Evolutionary conservation across 2,888 invertebrate species (phyloP).

Genomic region (Zygaena filipendulae): DNA sequence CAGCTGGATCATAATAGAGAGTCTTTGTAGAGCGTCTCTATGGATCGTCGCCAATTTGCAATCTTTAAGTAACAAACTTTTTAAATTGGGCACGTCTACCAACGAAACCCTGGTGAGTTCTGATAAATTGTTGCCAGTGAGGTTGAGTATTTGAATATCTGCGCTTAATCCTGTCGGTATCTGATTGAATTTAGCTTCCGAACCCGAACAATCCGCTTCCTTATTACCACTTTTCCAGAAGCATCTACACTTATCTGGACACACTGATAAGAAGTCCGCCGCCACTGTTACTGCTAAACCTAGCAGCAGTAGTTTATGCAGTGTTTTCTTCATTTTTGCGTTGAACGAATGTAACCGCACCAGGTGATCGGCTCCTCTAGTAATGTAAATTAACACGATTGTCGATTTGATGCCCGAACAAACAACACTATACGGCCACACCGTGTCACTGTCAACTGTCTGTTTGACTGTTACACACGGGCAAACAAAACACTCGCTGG

Average conservation of each 20-base stretch:
- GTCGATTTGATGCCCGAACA: too few species aligned
- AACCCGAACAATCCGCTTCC: constrained; percentile 81
- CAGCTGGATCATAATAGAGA: constrained; percentile 83
- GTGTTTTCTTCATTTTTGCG: constrained; percentile 36
- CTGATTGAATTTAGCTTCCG: constrained; percentile 70
- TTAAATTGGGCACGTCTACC: constrained; percentile 77
- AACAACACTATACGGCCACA: too few species aligned
- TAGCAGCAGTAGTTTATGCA: constrained; percentile 30
- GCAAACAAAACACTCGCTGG: too few species aligned
- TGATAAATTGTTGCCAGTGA: constrained; percentile 76
- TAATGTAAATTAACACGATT: too few species aligned
- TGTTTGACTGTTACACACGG: too few species aligned
- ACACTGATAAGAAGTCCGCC: constrained; percentile 68
- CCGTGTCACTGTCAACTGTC: too few species aligned
- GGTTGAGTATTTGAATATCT: constrained; percentile 77
- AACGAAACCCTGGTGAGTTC: constrained; percentile 77
- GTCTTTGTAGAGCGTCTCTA: constrained; percentile 78
- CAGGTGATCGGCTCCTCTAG: too few species aligned
- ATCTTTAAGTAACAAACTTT: constrained; percentile 80
- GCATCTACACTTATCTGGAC: constrained; percentile 79
- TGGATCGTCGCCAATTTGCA: constrained; percentile 79
- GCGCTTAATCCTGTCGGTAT: constrained; percentile 80
- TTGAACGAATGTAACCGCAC: too few species aligned
- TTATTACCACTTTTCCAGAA: constrained; percentile 88
- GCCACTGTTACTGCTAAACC: constrained; percentile 32